Evolutionary conservation across 2,888 invertebrate genomes (phyloP), one percentile per base, ranked within the genome.

Genomic region (Tolmerus cingulatus): DNA sequence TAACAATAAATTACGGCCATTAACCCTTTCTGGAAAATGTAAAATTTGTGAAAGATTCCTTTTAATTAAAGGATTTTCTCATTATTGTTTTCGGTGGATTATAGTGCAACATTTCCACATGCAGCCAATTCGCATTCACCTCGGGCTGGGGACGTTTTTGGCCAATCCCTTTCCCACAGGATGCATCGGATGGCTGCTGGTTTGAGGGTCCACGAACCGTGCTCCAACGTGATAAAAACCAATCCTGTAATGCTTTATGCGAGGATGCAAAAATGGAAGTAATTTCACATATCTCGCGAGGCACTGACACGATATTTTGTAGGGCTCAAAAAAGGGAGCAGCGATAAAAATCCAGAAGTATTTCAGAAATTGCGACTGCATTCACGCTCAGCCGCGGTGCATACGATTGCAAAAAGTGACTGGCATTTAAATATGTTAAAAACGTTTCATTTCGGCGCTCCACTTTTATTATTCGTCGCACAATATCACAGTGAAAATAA

Each of bases 221-320:
- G 30, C 66, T 37, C 34, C 16, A 19, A 19, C 82, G 34, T 37
- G 82, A 82, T 82, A 82, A 57, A 76, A 82, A 37, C 66, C 82
- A 81, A 82, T 82, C 66, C 57, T 66, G 57, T 82, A 82, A 82
- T 82, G 81, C 81, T 55, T 81, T 55, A 81, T 81, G 82, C 12
- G 34, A n/a, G 46, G 55, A 82, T 82, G 82, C 51, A 82, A 82
- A 82, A 57, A 57, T 82, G 37, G 34, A 82, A 57, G 30, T 82
- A 76, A 82, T 82, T 82, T 19, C 57, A 81, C 81, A 81, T 81
- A 81, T 81, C 51, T 81, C 81, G 30, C 81, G 30, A 46, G 46
- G 51, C 81, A 81, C 55, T 81, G 55, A 51, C 81, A 51, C 81
- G 55, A 51, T 81, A 81, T 81, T 30, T 78, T 34, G 43, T 3